Conservation (phyloP, 2,888 invertebrate species). For the Onthophagus sagittarius region DNA sequence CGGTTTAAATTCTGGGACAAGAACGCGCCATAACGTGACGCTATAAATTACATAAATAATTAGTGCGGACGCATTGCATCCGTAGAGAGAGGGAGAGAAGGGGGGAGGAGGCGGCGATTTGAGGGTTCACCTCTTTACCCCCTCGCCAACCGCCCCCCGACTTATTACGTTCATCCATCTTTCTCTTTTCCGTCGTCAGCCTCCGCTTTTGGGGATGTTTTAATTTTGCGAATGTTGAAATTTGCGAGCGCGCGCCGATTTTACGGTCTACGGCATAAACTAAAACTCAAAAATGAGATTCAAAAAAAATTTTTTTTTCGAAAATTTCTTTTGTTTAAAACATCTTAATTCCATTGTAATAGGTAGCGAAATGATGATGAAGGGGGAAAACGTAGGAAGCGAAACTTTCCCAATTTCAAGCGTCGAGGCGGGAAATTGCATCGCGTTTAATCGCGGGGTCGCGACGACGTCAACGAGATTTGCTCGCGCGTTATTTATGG, state of each 20-base stretch:
- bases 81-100: background rate
- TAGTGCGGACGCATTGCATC: background rate
- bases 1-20: background rate
- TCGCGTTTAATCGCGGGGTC: background rate
- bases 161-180: background rate
- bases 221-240: background rate
- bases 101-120: background rate
- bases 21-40: background rate
- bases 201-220: background rate
- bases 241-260: background rate
- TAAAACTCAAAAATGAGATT: background rate
- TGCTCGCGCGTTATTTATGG: background rate
- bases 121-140: background rate
- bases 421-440: background rate
- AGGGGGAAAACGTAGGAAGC: background rate
- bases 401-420: background rate
- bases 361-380: background rate
- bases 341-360: background rate
- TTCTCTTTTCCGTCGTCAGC: background rate
- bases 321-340: background rate
- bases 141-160: background rate
- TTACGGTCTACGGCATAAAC: background rate
- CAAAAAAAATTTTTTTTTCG: too few relatives aligned
- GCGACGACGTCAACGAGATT: background rate
- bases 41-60: background rate